Percentiles rank a stretch among this genome's conserved stretches.
phyloP scores from a whole-genome alignment of 2,888 invertebrate species.

The Acleris holmiana region DNA sequence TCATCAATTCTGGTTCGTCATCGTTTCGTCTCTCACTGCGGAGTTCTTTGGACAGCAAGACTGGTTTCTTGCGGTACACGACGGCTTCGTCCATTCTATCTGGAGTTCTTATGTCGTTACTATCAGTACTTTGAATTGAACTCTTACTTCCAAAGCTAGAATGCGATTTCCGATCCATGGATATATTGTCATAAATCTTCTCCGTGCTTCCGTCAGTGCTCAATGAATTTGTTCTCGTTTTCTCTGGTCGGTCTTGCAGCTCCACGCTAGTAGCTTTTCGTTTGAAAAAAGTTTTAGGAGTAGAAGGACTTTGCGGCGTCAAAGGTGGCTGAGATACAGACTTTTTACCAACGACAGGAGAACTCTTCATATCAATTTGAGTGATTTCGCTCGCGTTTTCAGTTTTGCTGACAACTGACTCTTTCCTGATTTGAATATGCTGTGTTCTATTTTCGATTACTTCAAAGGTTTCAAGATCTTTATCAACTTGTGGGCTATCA shows the following conservation, averaged over 20 bases:
- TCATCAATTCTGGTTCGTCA: constrained; percentile 91
- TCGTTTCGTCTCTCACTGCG: constrained; percentile 81
- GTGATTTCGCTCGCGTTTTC: constrained; percentile 55
- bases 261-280: constrained; percentile 84
- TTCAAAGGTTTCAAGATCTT: constrained; percentile 59
- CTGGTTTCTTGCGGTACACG: constrained; percentile 83
- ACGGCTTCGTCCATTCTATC: constrained; percentile 79
- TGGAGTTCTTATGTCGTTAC: constrained; percentile 69
- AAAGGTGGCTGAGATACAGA: constrained; percentile 47
- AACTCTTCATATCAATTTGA: constrained; percentile 56
- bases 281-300: constrained; percentile 79
- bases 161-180: constrained; percentile 76
- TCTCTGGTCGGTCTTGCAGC: constrained; percentile 73
- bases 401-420: constrained; percentile 56
- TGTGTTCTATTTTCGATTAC: constrained; percentile 55
- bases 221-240: constrained; percentile 68
- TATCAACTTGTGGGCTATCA: constrained; percentile 66
- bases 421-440: constrained; percentile 54
- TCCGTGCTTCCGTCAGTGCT: constrained; percentile 76
- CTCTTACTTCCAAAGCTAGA: constrained; percentile 80
- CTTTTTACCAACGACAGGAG: constrained; percentile 55
- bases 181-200: constrained; percentile 75
- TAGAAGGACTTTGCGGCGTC: constrained; percentile 67
- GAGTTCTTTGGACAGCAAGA: constrained; percentile 68
- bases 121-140: constrained; percentile 77